Evolutionary conservation across 1,140 invertebrate genomes (phyloP), one percentile per base, ranked within the genome.

Genomic region (Ceratina australensis): DNA sequence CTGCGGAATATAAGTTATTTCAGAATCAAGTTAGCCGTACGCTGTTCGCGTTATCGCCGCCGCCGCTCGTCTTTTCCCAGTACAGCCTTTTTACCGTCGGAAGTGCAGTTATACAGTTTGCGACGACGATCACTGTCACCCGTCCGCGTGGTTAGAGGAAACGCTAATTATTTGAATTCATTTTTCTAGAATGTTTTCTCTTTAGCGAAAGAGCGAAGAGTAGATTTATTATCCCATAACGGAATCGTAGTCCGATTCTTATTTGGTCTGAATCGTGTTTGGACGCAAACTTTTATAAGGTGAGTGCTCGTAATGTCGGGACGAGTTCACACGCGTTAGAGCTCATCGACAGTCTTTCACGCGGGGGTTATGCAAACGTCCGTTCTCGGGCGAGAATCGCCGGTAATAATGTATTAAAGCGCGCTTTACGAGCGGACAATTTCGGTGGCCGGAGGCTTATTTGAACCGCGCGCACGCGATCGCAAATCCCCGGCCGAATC

Each of bases 341-440:
- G 16, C 26, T 16, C 22, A 61, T 33, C 16, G 26, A 12, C 1
- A 42, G 60, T 49, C 10, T 22, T 22, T 64, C 20, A 15, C 20
- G 26, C 13, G n/a, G 10, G 24, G 1, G 65, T 67, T 33, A 28
- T 26, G 24, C 65, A 33, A 56, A 67, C 50, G 65, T 54, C 49
- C 64, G 18, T 66, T 65, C 22, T 20, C 12, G 20, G 4, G 7
- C 10, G 22, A 20, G 20, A 60, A 65, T 47, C 20, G 7, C 18
- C 18, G 60, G 26, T 64, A 64, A 71, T 78, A 78, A 78, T 49
- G 68, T 72, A 72, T 78, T 72, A 72, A 78, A 33, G 50, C 33
- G 13, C 18, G 67, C 49, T 77, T 72, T 71, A 72, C 50, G 75
- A 56, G 33, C 57, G 33, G 13, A 13, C 50, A 57, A 72, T 63